A percentile compares a stretch with the other conserved stretches of the same genome.
phyloP scores from a whole-genome alignment of 2,888 invertebrate genomes.

The Leptinotarsa juncta region DNA sequence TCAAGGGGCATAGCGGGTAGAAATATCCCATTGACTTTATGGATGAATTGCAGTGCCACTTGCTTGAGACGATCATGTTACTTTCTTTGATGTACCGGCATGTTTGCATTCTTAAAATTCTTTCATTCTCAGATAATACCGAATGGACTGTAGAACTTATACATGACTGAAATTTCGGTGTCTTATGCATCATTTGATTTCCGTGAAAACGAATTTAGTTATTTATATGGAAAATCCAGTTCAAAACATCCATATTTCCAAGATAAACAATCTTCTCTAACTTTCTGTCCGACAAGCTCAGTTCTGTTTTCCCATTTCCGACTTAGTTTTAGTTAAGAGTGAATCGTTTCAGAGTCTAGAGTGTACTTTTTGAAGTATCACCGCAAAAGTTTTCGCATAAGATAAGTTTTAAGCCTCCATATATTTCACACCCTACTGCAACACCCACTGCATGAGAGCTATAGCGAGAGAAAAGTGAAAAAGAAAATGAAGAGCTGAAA shows the following conservation, averaged over 20 bases:
- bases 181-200: no score
- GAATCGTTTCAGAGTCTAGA: conserved; percentile 10
- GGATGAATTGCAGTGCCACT: no score
- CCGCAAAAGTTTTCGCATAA: conserved; percentile 10
- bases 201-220: no score
- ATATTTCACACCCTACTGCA: neutral
- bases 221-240: no score
- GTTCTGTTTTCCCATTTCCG: neutral
- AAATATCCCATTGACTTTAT: no score
- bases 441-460: conserved; percentile 12
- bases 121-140: no score
- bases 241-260: neutral
- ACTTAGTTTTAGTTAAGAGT: conserved; percentile 5
- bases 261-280: neutral
- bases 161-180: no score
- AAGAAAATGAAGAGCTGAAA: conserved; percentile 4
- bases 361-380: conserved; percentile 4
- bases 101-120: no score
- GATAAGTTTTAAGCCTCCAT: conserved; percentile 11
- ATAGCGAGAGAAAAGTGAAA: neutral
- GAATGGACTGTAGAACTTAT: no score
- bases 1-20: no score
- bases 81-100: no score
- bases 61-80: no score
- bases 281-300: neutral